These are phyloP conservation scores for Protodeltote pygarga DNA, from an alignment of 2,888 invertebrate genomes.

Conservation along the genomic window DNA sequence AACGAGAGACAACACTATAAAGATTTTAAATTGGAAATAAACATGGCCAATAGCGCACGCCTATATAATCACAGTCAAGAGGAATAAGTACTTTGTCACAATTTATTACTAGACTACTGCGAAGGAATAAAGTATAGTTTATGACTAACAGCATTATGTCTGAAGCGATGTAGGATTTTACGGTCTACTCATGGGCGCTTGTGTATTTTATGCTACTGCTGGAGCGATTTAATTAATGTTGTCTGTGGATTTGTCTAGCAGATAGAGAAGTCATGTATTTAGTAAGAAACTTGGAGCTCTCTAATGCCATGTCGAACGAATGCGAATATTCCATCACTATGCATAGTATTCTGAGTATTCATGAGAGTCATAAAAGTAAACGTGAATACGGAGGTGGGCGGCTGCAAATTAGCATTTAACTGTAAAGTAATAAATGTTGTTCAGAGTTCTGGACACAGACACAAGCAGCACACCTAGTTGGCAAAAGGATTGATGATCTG, in stretches of 20 bases:
- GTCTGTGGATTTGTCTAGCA: not conserved
- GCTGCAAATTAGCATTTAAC: not conserved
- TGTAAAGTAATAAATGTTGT: not conserved
- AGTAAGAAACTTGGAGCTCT: not conserved
- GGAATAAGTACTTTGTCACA: slow-evolving; percentile 11
- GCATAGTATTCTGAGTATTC: slow-evolving; percentile 7
- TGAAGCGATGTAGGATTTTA: not conserved
- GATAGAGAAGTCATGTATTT: too few relatives aligned
- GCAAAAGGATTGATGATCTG: not conserved
- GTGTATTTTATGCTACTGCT: not conserved
- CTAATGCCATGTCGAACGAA: slow-evolving; percentile 3
- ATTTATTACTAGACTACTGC: slow-evolving; percentile 13
- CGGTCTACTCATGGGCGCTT: not conserved
- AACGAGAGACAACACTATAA: slow-evolving; percentile 2
- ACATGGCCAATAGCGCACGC: slow-evolving; percentile 8
- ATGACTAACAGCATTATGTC: not conserved
- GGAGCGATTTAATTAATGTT: not conserved
- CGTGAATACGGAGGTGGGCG: not conserved
- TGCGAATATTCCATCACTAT: too few relatives aligned
- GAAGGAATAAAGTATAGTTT: slow-evolving; percentile 5
- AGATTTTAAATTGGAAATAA: slow-evolving; percentile 12
- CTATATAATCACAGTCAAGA: slow-evolving; percentile 1
- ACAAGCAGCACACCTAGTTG: too few relatives aligned
- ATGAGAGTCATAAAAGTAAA: slow-evolving; percentile 6
- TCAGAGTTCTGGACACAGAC: too few relatives aligned